A percentile compares a stretch with the other conserved stretches of the same genome.
phyloP scores from a whole-genome alignment of 35 echinoderm and acorn worm species.

The Lytechinus variegatus region DNA sequence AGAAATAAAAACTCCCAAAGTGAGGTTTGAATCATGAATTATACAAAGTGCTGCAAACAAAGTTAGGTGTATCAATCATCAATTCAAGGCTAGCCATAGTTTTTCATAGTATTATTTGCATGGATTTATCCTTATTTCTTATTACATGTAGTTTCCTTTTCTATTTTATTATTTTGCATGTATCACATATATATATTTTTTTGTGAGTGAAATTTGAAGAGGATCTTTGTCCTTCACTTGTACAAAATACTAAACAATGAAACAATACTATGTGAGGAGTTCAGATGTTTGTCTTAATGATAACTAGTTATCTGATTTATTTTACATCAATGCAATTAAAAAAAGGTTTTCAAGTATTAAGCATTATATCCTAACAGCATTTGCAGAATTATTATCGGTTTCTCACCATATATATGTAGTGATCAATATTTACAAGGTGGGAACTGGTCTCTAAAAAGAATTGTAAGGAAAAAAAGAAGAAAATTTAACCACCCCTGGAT shows the following conservation, averaged over 20 bases:
- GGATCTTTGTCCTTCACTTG: neutral
- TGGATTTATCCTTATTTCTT: neutral
- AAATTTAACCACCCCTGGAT: no score
- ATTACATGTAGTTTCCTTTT: neutral
- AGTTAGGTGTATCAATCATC: neutral
- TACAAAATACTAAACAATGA: neutral
- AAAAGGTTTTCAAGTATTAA: neutral
- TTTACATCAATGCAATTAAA: neutral
- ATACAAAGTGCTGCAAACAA: neutral
- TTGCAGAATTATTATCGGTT: neutral
- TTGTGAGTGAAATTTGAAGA: neutral
- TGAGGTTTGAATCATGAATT: neutral
- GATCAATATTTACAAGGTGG: no score
- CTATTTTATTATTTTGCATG: neutral
- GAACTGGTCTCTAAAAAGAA: no score
- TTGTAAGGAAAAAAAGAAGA: no score
- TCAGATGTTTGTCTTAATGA: neutral
- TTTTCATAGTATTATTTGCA: neutral
- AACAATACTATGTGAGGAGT: neutral
- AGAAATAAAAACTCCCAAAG: neutral
- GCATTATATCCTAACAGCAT: neutral
- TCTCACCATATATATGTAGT: neutral
- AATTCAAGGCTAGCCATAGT: neutral
- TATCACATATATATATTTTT: neutral
- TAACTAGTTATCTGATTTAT: neutral